Evolutionary conservation across 2,113 vertebrate species (phyloP).

Genomic region (Strix aluco): DNA sequence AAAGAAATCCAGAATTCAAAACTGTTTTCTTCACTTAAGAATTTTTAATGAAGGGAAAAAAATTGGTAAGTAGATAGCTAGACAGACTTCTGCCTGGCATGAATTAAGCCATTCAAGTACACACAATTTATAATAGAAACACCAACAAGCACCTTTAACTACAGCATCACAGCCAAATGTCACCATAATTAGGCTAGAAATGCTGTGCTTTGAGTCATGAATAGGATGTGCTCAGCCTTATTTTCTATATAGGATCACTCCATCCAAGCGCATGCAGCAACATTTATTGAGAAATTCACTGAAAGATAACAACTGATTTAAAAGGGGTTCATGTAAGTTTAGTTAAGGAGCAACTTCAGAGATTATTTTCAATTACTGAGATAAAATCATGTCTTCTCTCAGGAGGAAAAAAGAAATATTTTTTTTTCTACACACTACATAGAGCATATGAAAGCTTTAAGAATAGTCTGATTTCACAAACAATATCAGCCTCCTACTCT

Average conservation of each 20-base stretch:
- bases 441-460: constrained; percentile 55
- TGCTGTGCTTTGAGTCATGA: constrained; percentile 44
- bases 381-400: constrained; percentile 75
- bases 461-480: constrained; percentile 38
- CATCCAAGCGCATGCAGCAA: constrained; percentile 48
- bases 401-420: not conserved
- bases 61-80: not conserved
- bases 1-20: not conserved
- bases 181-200: constrained; percentile 49
- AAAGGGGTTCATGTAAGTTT: constrained; percentile 72
- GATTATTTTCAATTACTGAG: constrained; percentile 82
- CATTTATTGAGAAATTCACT: constrained; percentile 70
- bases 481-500: not conserved
- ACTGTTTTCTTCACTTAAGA: not conserved
- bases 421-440: constrained; percentile 27
- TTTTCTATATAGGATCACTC: constrained; percentile 41
- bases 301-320: constrained; percentile 73
- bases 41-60: not conserved
- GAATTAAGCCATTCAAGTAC: not conserved
- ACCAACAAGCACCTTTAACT: constrained; percentile 26
- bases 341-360: constrained; percentile 75
- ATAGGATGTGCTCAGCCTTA: constrained; percentile 47
- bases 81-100: not conserved
- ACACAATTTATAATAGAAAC: constrained; percentile 5
- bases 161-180: not conserved